Evolutionary conservation across 37 sponge, comb jelly and placozoan species (phyloP), one percentile per base, ranked within the genome.

Genomic region (Diacarnus erythraeanus): DNA sequence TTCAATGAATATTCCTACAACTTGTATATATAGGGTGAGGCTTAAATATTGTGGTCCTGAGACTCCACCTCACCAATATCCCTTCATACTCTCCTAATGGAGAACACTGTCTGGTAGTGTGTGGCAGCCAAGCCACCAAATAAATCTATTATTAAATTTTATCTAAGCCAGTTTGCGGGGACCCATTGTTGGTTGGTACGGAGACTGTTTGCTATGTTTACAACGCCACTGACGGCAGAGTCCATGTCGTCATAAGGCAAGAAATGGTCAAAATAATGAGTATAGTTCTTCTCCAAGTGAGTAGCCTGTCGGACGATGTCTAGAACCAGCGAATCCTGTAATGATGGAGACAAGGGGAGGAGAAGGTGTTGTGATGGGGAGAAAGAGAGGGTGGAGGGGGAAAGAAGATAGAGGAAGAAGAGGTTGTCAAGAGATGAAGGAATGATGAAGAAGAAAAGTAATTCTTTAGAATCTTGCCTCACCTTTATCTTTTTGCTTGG

Each of bases 101-200:
- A n/a, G n/a, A n/a, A n/a, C n/a, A n/a, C n/a, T n/a, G n/a, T n/a
- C n/a, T n/a, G n/a, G n/a, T n/a, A n/a, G n/a, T n/a, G n/a, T n/a
- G n/a, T n/a, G n/a, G n/a, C n/a, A n/a, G n/a, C n/a, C n/a, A n/a
- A n/a, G n/a, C n/a, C n/a, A n/a, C n/a, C n/a, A n/a, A n/a, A n/a
- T n/a, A n/a, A n/a, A n/a, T 47, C 51, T 47, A 47, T 47, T 15
- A 12, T 47, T 47, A 15, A 15, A 47, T n/a, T 6, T 60, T 25
- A 60, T 4, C 22, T 25, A 20, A 60, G 61, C 92, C 92, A 91
- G 6, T 57, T 21, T 39, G 88, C 47, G 0, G 92, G 92, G 34
- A 91, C 81, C 92, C 92, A 91, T 54, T 91, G 92, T 10, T 78
- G 71, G n/a, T 83, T 59, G 10, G 33, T 38, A 21, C 43, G 18